A percentile compares a stretch with the other conserved stretches of the same genome.
phyloP scores from a whole-genome alignment of 2,797 vertebrate genomes.

The Etheostoma nigrum region DNA sequence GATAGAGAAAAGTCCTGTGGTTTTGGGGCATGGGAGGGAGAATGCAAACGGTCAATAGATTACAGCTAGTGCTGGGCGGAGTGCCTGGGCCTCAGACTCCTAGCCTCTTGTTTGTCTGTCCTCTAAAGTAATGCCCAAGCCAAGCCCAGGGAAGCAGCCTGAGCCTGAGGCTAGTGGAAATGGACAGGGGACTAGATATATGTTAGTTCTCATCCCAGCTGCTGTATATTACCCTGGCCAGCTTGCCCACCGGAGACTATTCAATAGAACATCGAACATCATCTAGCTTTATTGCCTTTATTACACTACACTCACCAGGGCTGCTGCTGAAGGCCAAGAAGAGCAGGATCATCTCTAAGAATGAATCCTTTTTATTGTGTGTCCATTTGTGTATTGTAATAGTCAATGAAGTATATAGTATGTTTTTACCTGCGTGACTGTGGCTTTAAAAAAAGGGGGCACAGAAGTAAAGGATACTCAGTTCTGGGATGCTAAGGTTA shows the following conservation, averaged over 20 bases:
- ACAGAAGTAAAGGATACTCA: constrained; percentile 2
- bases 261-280: constrained; percentile 75
- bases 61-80: constrained; percentile 73
- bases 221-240: constrained; percentile 78
- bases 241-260: constrained; percentile 74
- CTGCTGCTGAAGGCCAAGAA: constrained; percentile 56
- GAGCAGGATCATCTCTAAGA: constrained; percentile 36
- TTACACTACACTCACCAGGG: constrained; percentile 56
- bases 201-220: constrained; percentile 81
- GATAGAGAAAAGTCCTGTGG: constrained; percentile 77
- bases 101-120: constrained; percentile 82
- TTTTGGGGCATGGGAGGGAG: constrained; percentile 73
- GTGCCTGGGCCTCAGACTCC: constrained; percentile 73
- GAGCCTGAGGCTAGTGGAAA: constrained; percentile 80
- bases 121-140: constrained; percentile 81
- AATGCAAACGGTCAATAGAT: constrained; percentile 82
- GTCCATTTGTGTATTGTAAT: constrained; percentile 52
- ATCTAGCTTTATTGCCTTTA: constrained; percentile 72
- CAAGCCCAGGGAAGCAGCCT: constrained; percentile 72
- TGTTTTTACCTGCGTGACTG: constrained; percentile 12
- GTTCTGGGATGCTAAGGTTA: constrained; percentile 21
- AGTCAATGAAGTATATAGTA: constrained; percentile 20
- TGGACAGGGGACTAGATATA: constrained; percentile 82
- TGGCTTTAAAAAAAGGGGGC: constrained; percentile 18
- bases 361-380: constrained; percentile 54